Conservation (phyloP, 2,113 vertebrate species). For the Macquaria ambigua region DNA sequence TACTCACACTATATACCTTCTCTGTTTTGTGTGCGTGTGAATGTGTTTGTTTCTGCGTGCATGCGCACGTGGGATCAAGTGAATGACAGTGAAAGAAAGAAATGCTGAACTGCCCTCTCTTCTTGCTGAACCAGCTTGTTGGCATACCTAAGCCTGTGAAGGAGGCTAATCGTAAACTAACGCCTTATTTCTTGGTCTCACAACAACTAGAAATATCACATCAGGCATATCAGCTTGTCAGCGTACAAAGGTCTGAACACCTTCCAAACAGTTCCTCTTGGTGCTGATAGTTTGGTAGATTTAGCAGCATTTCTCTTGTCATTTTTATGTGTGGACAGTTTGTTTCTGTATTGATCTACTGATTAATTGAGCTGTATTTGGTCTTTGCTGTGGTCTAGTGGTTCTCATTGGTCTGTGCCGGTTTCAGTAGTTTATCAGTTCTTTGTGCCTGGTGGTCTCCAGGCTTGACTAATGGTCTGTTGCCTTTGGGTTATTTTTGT, state of each 20-base stretch:
- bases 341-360: slow-evolving; percentile 19
- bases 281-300: neutral
- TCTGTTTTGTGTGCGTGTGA: neutral
- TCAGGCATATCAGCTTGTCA: neutral
- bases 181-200: neutral
- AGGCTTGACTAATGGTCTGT: slow-evolving; percentile 61
- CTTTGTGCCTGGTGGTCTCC: slow-evolving; percentile 41
- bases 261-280: neutral
- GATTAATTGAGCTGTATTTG: slow-evolving; percentile 13
- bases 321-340: neutral
- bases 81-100: slow-evolving; percentile 19
- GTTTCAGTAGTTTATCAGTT: slow-evolving; percentile 43
- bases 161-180: neutral
- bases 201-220: neutral
- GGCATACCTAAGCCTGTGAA: slow-evolving; percentile 51
- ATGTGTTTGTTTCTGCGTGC: neutral
- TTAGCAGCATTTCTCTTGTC: neutral
- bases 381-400: slow-evolving; percentile 1
- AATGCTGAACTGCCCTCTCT: slow-evolving; percentile 22
- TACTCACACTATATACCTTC: slow-evolving; percentile 30
- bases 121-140: slow-evolving; percentile 70
- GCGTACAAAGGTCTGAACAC: slow-evolving; percentile 27
- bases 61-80: neutral
- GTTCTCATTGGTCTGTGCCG: slow-evolving; percentile 13
- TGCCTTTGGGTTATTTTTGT: slow-evolving; percentile 68